A percentile compares a stretch with the other conserved stretches of the same genome.
These are phyloP conservation scores for Acanthornis magna DNA, from an alignment of 2,797 vertebrate genomes.

Conservation along the genomic window DNA sequence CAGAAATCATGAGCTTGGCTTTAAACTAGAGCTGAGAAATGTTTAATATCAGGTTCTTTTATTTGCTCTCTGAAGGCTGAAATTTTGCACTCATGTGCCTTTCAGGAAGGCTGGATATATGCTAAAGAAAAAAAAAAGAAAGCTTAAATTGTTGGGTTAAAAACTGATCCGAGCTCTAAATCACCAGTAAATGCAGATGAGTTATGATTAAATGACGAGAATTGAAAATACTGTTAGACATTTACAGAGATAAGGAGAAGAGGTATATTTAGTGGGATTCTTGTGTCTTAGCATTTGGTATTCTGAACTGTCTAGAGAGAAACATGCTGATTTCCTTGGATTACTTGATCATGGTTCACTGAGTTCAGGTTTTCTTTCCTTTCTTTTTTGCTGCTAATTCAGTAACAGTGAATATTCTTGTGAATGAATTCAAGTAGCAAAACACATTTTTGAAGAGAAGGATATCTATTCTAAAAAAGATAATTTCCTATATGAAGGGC, in stretches of 20 bases:
- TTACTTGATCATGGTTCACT: slow-evolving; percentile 64
- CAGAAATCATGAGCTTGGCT: not conserved
- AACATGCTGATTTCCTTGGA: slow-evolving; percentile 41
- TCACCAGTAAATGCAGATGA: not conserved
- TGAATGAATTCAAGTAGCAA: not conserved
- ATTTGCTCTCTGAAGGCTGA: not conserved
- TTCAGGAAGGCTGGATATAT: not conserved
- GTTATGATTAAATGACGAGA: not conserved
- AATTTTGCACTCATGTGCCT: not conserved
- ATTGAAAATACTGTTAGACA: not conserved
- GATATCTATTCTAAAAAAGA: not conserved
- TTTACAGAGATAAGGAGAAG: not conserved
- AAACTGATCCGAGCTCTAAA: slow-evolving; percentile 36
- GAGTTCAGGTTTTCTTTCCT: slow-evolving; percentile 45
- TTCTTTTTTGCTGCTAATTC: slow-evolving; percentile 30
- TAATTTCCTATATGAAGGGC: not conserved
- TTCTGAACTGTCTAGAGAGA: slow-evolving; percentile 46
- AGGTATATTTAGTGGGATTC: slow-evolving; percentile 31
- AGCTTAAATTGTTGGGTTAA: slow-evolving; percentile 1
- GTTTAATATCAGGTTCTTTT: not conserved
- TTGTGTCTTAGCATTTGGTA: slow-evolving; percentile 14
- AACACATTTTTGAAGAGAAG: not conserved
- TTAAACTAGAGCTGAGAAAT: not conserved
- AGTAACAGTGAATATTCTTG: not conserved
- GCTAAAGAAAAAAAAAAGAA: not conserved